Conservation (phyloP, 2,797 vertebrate species). For the Coluber constrictor region DNA sequence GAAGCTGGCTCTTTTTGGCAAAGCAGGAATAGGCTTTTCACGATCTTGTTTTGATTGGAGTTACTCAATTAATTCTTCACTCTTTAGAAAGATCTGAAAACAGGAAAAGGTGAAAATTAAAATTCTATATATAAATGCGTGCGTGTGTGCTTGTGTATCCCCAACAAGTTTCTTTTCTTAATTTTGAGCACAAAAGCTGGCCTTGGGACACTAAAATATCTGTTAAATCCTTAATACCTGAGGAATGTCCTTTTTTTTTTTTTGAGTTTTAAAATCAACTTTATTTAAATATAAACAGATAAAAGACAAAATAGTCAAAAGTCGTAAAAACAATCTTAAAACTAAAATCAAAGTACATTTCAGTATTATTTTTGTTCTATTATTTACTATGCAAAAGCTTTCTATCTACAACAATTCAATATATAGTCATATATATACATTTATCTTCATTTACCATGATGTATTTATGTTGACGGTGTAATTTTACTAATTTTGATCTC, state of each 20-base stretch:
- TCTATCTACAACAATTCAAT: too few species aligned
- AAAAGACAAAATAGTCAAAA: too few species aligned
- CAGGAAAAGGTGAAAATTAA: constrained; percentile 38
- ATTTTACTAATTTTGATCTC: too few species aligned
- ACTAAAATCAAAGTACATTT: too few species aligned
- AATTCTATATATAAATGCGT: background rate
- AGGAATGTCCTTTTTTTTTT: background rate
- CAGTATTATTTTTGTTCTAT: too few species aligned
- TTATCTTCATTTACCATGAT: too few species aligned
- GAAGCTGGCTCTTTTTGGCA: constrained; percentile 8
- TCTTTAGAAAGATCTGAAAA: constrained; percentile 56
- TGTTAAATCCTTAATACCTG: background rate
- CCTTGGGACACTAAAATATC: background rate
- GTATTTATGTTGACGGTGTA: too few species aligned
- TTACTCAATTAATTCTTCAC: constrained; percentile 55
- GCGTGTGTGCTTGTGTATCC: background rate
- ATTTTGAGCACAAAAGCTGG: background rate
- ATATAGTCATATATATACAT: too few species aligned
- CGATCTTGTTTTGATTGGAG: constrained; percentile 32
- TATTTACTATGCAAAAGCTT: too few species aligned
- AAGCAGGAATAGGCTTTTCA: constrained; percentile 18
- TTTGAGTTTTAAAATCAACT: too few species aligned
- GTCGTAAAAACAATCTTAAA: too few species aligned
- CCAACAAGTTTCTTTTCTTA: background rate
- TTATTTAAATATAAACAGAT: too few species aligned